Percentiles rank a stretch among this genome's conserved stretches.
Evolutionary conservation across 2,113 vertebrate genomes (phyloP).

Genomic region (Capreolus pygargus): DNA sequence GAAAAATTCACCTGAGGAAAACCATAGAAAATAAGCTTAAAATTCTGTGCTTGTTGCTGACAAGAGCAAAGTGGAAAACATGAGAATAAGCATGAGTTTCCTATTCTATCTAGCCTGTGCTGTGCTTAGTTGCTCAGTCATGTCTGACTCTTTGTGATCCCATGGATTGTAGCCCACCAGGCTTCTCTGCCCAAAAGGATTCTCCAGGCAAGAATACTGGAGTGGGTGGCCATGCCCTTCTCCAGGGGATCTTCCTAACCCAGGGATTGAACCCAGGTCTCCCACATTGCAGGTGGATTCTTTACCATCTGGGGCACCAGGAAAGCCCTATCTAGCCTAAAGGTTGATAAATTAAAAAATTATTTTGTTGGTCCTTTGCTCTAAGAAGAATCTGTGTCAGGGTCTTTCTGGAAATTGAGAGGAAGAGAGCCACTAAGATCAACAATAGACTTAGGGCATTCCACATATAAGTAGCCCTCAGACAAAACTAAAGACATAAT

Average conservation of each 20-base stretch:
- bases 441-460: not conserved
- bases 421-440: not conserved
- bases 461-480: not conserved
- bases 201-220: not conserved
- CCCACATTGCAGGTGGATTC: not conserved
- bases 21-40: slow-evolving; percentile 9
- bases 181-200: not conserved
- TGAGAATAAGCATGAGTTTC: not conserved
- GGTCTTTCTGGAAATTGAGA: not conserved
- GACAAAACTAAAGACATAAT: not conserved
- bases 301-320: not conserved
- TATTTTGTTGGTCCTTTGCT: not conserved
- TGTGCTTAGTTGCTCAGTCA: not conserved
- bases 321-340: not conserved
- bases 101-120: not conserved
- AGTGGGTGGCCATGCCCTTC: not conserved
- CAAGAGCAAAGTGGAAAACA: slow-evolving; percentile 27
- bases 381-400: not conserved
- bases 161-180: not conserved
- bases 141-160: not conserved
- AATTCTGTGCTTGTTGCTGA: not conserved
- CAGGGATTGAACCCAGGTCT: not conserved
- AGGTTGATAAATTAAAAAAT: not conserved
- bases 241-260: not conserved
- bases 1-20: not conserved